phyloP scores from a whole-genome alignment of 2,888 invertebrate species.

The Eustalomyia histrio region DNA sequence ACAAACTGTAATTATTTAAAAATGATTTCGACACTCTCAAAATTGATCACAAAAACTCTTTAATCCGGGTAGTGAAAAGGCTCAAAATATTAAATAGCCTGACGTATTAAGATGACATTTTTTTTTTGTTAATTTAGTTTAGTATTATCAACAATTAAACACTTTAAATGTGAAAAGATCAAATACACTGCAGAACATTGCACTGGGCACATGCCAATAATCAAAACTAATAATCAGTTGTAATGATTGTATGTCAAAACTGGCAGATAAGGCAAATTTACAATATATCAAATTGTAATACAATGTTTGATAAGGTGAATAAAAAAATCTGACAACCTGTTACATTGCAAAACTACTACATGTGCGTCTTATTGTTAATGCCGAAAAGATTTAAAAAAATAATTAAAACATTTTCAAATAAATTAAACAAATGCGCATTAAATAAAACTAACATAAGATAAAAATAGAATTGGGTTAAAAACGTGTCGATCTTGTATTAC shows the following conservation, averaged over 20 bases:
- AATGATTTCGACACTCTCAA: too few relatives aligned
- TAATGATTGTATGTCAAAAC: not conserved
- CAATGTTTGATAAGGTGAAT: slow-evolving; percentile 14
- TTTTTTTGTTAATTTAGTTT: not conserved
- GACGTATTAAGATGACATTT: not conserved
- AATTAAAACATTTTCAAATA: not conserved
- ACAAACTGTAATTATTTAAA: too few relatives aligned
- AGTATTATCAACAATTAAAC: not conserved
- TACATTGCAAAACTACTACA: not conserved
- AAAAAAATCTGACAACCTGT: not conserved
- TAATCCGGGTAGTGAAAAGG: too few relatives aligned
- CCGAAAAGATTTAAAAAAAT: slow-evolving; percentile 9
- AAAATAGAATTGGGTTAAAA: slow-evolving; percentile 38
- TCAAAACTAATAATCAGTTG: not conserved
- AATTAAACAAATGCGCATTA: slow-evolving; percentile 24
- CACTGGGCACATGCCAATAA: slow-evolving; percentile 32
- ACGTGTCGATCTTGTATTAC: slow-evolving; percentile 43
- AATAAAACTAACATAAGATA: not conserved
- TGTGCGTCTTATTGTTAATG: not conserved
- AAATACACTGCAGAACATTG: slow-evolving; percentile 48
- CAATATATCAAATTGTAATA: slow-evolving; percentile 17
- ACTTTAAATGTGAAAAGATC: slow-evolving; percentile 31
- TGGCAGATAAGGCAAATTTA: slow-evolving; percentile 21
- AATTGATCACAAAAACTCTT: too few relatives aligned
- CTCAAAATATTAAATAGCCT: too few relatives aligned